Conservation (phyloP, 2,113 vertebrate species). For the Psilopogon haemacephalus region DNA sequence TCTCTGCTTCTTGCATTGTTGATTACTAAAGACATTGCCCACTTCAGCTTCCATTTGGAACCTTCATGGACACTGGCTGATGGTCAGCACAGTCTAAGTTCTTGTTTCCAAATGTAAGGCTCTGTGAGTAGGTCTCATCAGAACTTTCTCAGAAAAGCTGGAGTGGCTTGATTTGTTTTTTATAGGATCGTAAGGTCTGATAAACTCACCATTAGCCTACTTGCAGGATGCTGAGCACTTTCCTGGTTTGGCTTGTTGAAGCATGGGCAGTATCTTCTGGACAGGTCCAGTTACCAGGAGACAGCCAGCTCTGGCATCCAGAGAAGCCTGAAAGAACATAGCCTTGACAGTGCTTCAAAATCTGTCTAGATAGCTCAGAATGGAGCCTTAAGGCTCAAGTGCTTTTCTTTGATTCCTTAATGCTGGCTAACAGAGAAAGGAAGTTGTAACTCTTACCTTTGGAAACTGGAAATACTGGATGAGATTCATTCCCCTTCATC, state of each 20-base stretch:
- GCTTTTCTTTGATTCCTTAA: neutral
- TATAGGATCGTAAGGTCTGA: neutral
- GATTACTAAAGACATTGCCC: neutral
- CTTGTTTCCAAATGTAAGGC: neutral
- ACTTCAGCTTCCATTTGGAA: neutral
- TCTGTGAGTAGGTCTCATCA: neutral
- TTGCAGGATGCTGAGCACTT: neutral
- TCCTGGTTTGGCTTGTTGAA: neutral
- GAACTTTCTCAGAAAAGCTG: neutral
- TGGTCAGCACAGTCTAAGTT: neutral
- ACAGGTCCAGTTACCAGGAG: neutral
- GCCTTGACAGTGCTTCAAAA: neutral
- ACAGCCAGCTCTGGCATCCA: neutral
- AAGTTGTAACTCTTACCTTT: neutral
- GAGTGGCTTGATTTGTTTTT: neutral
- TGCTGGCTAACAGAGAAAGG: neutral
- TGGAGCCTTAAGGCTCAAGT: neutral
- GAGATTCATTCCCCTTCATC: neutral
- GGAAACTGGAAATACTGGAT: neutral
- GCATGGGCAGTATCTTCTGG: neutral
- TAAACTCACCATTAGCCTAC: neutral
- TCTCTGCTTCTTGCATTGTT: neutral
- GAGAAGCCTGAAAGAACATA: neutral
- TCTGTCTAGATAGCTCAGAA: neutral
- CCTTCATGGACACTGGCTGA: neutral